Conservation (phyloP, 1,140 invertebrate species). For the Sinella curviseta region DNA sequence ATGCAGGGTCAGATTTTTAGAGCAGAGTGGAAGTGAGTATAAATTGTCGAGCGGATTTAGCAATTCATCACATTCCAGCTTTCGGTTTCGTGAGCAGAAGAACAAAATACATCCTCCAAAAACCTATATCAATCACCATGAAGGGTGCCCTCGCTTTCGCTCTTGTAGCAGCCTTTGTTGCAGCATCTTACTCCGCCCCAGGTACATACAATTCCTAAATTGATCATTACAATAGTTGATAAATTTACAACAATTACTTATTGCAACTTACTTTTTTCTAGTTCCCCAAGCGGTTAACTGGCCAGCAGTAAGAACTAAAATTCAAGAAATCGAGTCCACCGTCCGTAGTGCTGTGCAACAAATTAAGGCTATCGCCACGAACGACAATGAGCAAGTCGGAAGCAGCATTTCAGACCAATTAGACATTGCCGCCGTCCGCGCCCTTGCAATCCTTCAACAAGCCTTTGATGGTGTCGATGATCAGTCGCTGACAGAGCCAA, state of each 20-base stretch:
- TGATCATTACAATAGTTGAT: neutral
- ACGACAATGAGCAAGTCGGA: neutral
- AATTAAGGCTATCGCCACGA: neutral
- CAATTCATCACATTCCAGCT: no score
- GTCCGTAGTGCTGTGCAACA: neutral
- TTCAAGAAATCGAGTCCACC: neutral
- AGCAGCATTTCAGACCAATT: neutral
- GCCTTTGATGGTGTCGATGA: neutral
- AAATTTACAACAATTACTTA: neutral
- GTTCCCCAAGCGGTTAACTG: neutral
- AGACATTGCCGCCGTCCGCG: neutral
- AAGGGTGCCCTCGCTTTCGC: neutral
- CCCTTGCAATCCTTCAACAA: neutral
- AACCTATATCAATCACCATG: neutral
- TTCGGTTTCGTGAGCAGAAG: no score
- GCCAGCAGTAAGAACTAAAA: neutral
- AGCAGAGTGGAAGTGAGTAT: no score
- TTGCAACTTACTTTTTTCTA: neutral
- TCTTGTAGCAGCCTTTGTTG: neutral
- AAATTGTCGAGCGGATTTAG: no score
- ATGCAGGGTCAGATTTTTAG: no score
- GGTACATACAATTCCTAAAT: neutral
- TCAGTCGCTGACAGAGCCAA: neutral
- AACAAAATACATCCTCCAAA: neutral
- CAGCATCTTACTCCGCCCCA: neutral